These are phyloP conservation scores for Leptarthrus brevirostris DNA, from an alignment of 2,888 invertebrate genomes.

Conservation along the genomic window DNA sequence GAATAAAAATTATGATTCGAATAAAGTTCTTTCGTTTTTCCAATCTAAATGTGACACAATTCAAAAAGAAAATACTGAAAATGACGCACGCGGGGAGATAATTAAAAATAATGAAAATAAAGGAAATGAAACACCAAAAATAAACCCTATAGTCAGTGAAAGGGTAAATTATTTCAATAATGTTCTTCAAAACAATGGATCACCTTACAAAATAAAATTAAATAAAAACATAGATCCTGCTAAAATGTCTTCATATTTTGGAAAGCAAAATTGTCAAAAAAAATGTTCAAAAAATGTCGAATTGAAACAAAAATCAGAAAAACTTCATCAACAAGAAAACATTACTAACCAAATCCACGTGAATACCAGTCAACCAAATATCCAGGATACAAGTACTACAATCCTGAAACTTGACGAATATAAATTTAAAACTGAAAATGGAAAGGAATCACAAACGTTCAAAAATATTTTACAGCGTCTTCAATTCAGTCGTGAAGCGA, in stretches of 20 bases:
- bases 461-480: slow-evolving; percentile 7
- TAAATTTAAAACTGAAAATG: neutral
- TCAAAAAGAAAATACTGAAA: too few relatives aligned
- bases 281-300: too few relatives aligned
- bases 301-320: neutral
- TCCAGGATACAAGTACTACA: neutral
- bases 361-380: too few relatives aligned
- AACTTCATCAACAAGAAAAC: neutral
- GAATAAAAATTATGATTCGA: neutral
- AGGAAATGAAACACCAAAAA: too few relatives aligned
- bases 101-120: too few relatives aligned
- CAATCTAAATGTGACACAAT: too few relatives aligned
- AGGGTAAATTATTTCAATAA: neutral
- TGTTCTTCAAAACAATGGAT: too few relatives aligned
- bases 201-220: neutral
- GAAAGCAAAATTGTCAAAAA: neutral
- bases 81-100: too few relatives aligned
- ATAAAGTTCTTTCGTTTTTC: neutral
- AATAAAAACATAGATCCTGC: neutral
- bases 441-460: slow-evolving; percentile 8
- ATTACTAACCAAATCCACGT: neutral
- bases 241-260: neutral
- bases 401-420: neutral
- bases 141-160: neutral
- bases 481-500: neutral